Conservation (phyloP, 2,888 invertebrate genomes). For the Melinopterus prodromus region DNA sequence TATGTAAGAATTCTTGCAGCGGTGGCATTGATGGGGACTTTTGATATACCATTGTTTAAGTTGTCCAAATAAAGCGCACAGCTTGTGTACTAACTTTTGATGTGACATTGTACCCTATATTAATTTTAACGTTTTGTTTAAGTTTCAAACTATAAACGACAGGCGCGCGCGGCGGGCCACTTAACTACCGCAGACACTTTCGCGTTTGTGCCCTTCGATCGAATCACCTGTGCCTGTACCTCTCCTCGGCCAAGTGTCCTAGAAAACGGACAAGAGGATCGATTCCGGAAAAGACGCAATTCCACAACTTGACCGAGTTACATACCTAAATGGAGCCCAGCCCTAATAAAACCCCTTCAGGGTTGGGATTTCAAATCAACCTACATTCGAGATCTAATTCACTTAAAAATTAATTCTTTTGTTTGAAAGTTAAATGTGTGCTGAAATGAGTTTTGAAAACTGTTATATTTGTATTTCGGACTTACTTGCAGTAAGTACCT, state of each 20-base stretch:
- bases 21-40: too few species aligned
- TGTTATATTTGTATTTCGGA: background rate
- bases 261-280: background rate
- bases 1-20: too few species aligned
- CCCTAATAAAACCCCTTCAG: background rate
- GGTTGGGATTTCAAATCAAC: background rate
- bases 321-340: background rate
- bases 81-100: too few species aligned
- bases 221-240: background rate
- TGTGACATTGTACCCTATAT: too few species aligned
- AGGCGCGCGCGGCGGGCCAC: background rate
- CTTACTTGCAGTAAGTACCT: too few species aligned
- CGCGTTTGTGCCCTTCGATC: background rate
- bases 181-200: background rate
- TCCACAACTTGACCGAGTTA: slow-evolving; percentile 4
- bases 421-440: background rate
- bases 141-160: too few species aligned
- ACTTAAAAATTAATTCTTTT: background rate
- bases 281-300: background rate
- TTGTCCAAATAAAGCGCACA: too few species aligned
- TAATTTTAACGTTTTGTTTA: too few species aligned
- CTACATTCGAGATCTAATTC: background rate
- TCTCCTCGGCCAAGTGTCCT: background rate
- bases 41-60: too few species aligned
- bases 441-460: background rate